Evolutionary conservation across 2,888 invertebrate species (phyloP).

Genomic region (Synergus itoensis): DNA sequence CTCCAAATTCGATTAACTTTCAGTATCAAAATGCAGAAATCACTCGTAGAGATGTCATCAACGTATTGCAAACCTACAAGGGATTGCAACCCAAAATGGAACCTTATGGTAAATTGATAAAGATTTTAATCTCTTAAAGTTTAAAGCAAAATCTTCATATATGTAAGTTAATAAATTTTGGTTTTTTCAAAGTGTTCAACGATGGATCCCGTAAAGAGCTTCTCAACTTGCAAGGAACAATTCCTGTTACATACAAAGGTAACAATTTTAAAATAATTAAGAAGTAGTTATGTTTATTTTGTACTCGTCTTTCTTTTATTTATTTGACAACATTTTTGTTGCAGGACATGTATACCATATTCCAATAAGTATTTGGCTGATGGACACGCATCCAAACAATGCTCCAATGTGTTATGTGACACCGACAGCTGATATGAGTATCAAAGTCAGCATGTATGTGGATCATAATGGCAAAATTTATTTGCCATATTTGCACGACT

Average conservation of each 20-base stretch:
- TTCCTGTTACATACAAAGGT: conserved; percentile 95
- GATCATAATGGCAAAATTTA: conserved; percentile 98
- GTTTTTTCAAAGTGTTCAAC: conserved; percentile 85
- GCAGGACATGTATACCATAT: conserved; percentile 93
- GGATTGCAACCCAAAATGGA: conserved; percentile 29
- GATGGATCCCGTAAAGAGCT: conserved; percentile 91
- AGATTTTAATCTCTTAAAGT: conserved; percentile 78
- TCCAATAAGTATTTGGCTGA: conserved; percentile 96
- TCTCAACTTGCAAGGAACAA: conserved; percentile 92
- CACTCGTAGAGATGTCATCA: conserved; percentile 77
- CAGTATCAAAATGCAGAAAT: conserved; percentile 86
- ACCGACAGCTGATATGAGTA: conserved; percentile 96
- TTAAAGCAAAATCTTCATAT: conserved; percentile 81
- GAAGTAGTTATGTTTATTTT: neutral
- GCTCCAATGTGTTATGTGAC: conserved; percentile 97
- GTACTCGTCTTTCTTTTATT: neutral
- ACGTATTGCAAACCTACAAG: conserved; percentile 21
- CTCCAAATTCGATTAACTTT: conserved; percentile 62
- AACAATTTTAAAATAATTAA: conserved; percentile 50
- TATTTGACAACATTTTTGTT: neutral
- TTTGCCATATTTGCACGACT: conserved; percentile 97
- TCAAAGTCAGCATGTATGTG: conserved; percentile 96
- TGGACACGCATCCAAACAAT: conserved; percentile 98
- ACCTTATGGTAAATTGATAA: conserved; percentile 1
- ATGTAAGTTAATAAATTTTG: conserved; percentile 39